phyloP scores from a whole-genome alignment of 2,888 invertebrate species.

The Abrostola triplasia region DNA sequence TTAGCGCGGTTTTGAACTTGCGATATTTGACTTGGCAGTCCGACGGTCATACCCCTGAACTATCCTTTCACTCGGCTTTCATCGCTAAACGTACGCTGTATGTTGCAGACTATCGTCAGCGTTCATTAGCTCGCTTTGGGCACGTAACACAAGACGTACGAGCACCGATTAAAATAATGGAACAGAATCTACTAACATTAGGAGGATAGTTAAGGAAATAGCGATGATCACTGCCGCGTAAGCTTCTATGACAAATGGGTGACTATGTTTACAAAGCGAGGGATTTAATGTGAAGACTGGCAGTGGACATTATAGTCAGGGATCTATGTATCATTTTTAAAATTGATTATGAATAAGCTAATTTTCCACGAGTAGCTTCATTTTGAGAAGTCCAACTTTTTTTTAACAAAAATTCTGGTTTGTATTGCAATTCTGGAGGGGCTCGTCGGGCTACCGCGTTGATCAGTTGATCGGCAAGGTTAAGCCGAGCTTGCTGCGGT shows the following conservation, averaged over 20 bases:
- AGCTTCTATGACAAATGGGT: slow-evolving; percentile 29
- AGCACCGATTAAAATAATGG: neutral
- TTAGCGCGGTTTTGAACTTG: no score
- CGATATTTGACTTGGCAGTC: no score
- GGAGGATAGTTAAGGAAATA: slow-evolving; percentile 23
- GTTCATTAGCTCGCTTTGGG: neutral
- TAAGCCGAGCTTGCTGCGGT: no score
- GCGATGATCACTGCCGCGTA: slow-evolving; percentile 15
- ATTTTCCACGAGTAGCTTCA: no score
- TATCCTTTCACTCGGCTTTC: neutral
- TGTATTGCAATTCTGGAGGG: no score
- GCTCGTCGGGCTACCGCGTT: no score
- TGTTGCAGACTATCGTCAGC: neutral
- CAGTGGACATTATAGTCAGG: slow-evolving; percentile 20
- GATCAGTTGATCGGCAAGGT: no score
- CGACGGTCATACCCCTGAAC: no score
- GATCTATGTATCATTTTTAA: no score
- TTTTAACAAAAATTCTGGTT: no score
- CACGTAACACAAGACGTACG: neutral
- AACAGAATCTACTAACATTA: slow-evolving; percentile 26
- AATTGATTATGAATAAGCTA: no score
- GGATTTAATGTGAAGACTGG: slow-evolving; percentile 27
- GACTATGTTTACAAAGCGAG: slow-evolving; percentile 10
- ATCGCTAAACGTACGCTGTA: slow-evolving; percentile 1
- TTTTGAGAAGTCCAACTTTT: no score